Conservation (phyloP, 2,797 vertebrate genomes). For the Poecile montanus region DNA sequence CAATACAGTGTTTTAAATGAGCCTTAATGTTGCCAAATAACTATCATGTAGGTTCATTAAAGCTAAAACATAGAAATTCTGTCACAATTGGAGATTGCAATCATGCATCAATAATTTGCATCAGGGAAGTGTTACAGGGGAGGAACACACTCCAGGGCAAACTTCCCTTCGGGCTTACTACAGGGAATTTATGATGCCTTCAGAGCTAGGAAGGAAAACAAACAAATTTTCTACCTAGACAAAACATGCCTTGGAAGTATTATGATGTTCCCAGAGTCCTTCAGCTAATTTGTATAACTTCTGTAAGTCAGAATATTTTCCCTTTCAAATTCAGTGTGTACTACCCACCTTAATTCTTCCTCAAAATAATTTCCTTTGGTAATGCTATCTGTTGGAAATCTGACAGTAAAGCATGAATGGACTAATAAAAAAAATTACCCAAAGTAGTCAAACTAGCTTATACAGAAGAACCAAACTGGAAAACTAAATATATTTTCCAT, state of each 20-base stretch:
- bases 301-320: neutral
- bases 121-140: neutral
- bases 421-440: neutral
- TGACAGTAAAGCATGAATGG: neutral
- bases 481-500: neutral
- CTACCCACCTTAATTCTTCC: neutral
- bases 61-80: neutral
- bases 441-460: neutral
- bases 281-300: neutral
- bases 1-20: slow-evolving; percentile 30
- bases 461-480: neutral
- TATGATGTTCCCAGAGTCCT: neutral
- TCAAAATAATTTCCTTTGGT: neutral
- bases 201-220: neutral
- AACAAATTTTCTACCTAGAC: neutral
- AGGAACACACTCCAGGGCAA: neutral
- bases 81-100: neutral
- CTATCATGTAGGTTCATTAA: slow-evolving; percentile 24
- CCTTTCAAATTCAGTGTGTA: neutral
- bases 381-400: neutral
- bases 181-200: neutral
- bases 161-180: neutral
- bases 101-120: slow-evolving; percentile 4
- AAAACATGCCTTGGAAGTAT: neutral
- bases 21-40: slow-evolving; percentile 26